These are phyloP conservation scores for Campylomormyrus numenius DNA, from an alignment of 2,113 vertebrate species.

Conservation along the genomic window DNA sequence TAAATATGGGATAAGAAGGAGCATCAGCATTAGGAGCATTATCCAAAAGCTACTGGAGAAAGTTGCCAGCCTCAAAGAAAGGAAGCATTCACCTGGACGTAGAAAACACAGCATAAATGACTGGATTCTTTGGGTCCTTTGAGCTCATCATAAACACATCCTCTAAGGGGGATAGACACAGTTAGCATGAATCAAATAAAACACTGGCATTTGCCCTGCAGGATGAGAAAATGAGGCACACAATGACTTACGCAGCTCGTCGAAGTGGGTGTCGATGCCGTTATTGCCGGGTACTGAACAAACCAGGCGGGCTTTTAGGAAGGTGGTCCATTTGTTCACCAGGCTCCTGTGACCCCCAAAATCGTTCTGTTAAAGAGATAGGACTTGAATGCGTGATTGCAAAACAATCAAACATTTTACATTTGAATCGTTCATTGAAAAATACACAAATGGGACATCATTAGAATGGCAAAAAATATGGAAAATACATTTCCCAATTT, in stretches of 20 bases:
- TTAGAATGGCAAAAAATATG: slow-evolving; percentile 13
- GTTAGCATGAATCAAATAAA: background rate
- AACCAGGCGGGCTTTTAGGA: slow-evolving; percentile 87
- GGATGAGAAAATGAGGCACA: background rate
- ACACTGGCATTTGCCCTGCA: background rate
- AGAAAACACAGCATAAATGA: slow-evolving; percentile 91
- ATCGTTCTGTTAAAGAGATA: slow-evolving; percentile 75
- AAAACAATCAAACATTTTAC: background rate
- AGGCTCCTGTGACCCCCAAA: slow-evolving; percentile 94
- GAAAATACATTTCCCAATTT: slow-evolving; percentile 9
- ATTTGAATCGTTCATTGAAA: background rate
- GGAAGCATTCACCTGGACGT: slow-evolving; percentile 80
- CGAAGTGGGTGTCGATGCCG: slow-evolving; percentile 96
- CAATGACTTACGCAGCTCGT: slow-evolving; percentile 86
- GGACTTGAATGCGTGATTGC: slow-evolving; percentile 1
- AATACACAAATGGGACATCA: background rate
- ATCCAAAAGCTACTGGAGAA: background rate
- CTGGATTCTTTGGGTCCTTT: slow-evolving; percentile 92
- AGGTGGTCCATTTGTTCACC: slow-evolving; percentile 98
- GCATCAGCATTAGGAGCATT: background rate
- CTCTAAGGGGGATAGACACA: slow-evolving; percentile 62
- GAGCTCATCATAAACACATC: slow-evolving; percentile 93
- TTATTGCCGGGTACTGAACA: slow-evolving; percentile 92
- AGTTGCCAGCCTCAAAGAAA: background rate
- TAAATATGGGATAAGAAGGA: background rate